Percentiles rank a stretch among this genome's conserved stretches.
Evolutionary conservation across 2,113 vertebrate species (phyloP).

Genomic region (Balaenoptera acutorostrata): DNA sequence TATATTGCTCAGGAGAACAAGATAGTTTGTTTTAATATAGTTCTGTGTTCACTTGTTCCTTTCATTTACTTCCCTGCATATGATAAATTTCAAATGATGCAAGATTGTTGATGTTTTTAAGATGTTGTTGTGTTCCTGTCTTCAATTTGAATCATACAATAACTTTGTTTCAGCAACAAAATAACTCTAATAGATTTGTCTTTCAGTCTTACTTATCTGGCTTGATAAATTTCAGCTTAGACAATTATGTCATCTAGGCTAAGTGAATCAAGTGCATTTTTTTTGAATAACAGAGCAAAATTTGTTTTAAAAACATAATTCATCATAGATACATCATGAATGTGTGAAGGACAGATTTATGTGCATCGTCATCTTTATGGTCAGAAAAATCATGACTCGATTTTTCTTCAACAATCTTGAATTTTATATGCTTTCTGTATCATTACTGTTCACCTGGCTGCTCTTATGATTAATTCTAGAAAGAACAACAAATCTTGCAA

Average conservation of each 20-base stretch:
- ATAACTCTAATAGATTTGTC: background rate
- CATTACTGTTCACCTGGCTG: background rate
- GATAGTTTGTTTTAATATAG: background rate
- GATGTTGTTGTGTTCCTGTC: background rate
- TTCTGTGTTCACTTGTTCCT: background rate
- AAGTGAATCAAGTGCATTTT: background rate
- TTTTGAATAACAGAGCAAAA: background rate
- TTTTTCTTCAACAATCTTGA: background rate
- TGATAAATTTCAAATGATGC: background rate
- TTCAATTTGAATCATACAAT: background rate
- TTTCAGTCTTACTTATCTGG: background rate
- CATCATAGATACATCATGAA: background rate
- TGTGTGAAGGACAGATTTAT: background rate
- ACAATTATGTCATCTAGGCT: background rate
- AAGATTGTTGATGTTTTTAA: background rate
- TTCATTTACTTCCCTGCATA: background rate
- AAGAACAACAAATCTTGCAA: background rate
- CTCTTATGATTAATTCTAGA: background rate
- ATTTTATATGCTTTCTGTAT: background rate
- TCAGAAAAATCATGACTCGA: background rate
- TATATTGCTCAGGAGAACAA: background rate
- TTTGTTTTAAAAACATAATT: background rate
- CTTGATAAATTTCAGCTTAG: background rate
- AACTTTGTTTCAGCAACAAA: background rate
- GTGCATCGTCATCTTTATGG: background rate